Base-by-base conservation (phyloP, 2,113 vertebrate species). In the Xenus cinereus region DNA sequence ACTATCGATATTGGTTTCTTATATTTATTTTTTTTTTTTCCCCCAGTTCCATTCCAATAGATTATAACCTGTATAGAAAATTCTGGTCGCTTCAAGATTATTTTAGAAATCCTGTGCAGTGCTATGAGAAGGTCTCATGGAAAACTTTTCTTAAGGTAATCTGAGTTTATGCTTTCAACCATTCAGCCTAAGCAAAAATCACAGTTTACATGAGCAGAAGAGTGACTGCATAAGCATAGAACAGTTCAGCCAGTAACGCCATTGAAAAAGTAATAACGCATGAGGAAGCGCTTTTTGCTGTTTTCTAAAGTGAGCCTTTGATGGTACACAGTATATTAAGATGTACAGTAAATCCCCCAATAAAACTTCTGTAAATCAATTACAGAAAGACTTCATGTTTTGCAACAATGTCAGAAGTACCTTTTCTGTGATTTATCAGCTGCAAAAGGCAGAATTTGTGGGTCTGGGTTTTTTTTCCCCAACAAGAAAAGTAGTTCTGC, bases 41-140 rank as follows among this genome's bases (percentile, higher is more conserved):
- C 80, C 92, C 30, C 96, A 99, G 99, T 88, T 99, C 99, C 94
- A 99, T 99, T 97, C 99, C 99, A 21, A 99, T 99, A 68, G 99
- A 99, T 98, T 99, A 99, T 98, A 99, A 99, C 97, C 93, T 99
- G 66, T 99, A 99, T 97, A 99, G 99, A 98, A 99, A 99, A 98
- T 99, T 99, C 98, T 99, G 99, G 99, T 99, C 98, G 0, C 98
- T 99, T 97, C 99, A 99, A 93, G 99, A 99, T 98, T 99, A 99
- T 96, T 99, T 99, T 97, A 98, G 99, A 89, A 99, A 99, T 97
- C 99, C 99, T 35, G 98, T 99, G 75, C 99, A 99, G 92, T 99
- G 99, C 96, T 99, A 99, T 54, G 99, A 99, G 95, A 99, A 99
- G 95, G 98, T 99, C 90, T 99, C 98, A 11, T 99, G 99, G 99